phyloP scores from a whole-genome alignment of 2,888 invertebrate species.

The Cephus nigrinus region DNA sequence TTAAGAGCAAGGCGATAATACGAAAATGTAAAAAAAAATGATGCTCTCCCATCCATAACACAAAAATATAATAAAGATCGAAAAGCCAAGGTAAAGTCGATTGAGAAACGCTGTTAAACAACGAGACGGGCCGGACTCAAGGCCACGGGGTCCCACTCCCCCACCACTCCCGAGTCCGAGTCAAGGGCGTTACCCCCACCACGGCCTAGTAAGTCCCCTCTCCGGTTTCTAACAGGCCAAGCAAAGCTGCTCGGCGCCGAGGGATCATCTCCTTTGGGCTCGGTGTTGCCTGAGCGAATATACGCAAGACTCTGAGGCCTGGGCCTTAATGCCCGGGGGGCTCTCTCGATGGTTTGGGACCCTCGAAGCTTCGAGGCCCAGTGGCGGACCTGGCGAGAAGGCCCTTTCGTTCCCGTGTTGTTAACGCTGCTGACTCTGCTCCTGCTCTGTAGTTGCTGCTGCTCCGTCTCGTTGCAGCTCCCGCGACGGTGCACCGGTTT shows the following conservation, averaged over 20 bases:
- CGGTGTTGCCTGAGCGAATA: neutral
- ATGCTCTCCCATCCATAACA: constrained; percentile 1
- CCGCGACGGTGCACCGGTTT: constrained; percentile 5
- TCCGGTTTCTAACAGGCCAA: neutral
- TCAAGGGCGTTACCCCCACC: constrained; percentile 58
- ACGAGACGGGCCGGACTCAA: constrained; percentile 60
- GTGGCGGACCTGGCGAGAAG: neutral
- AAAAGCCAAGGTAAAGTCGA: constrained; percentile 27
- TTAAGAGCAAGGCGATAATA: neutral
- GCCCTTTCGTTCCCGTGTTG: neutral
- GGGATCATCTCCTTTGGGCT: neutral
- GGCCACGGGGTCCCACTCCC: constrained; percentile 62
- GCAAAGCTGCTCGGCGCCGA: constrained; percentile 3
- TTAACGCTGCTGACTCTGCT: constrained; percentile 1
- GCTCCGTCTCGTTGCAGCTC: neutral
- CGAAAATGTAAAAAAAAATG: neutral
- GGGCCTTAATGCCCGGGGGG: constrained; percentile 1
- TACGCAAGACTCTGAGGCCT: neutral
- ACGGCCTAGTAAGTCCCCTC: neutral
- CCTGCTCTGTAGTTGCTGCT: constrained; percentile 1
- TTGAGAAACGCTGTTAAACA: constrained; percentile 62
- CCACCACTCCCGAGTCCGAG: constrained; percentile 57
- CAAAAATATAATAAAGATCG: constrained; percentile 17
- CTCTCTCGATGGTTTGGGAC: neutral
- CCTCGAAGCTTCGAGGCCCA: neutral